phyloP scores from a whole-genome alignment of 2,797 vertebrate species.

The Chanos chanos region DNA sequence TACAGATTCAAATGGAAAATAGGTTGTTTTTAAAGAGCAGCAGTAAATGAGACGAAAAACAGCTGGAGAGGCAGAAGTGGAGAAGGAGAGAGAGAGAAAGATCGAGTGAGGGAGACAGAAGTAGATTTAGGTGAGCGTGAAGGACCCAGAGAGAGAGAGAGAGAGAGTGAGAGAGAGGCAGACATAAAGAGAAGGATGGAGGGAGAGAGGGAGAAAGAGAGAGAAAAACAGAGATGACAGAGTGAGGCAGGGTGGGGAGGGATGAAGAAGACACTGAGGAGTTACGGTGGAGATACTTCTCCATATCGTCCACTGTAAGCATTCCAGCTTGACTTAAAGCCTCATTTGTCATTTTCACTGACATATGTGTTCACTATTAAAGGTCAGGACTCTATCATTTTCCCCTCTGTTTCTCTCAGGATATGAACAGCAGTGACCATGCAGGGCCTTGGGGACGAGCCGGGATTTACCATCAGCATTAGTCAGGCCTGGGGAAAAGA shows the following conservation, averaged over 20 bases:
- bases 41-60: conserved; percentile 25
- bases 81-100: no score
- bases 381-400: conserved; percentile 70
- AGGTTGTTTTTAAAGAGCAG: not conserved
- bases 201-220: conserved; percentile 2
- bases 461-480: not conserved
- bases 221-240: conserved; percentile 9
- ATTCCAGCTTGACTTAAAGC: conserved; percentile 53
- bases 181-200: not conserved
- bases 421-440: conserved; percentile 59
- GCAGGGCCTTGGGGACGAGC: conserved; percentile 6
- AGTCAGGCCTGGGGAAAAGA: conserved; percentile 43
- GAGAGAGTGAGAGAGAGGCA: not conserved
- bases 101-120: not conserved
- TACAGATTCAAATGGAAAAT: not conserved
- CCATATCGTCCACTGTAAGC: conserved; percentile 59
- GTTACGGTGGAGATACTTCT: conserved; percentile 5
- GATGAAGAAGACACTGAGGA: conserved; percentile 21
- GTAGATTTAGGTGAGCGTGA: no score
- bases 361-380: conserved; percentile 60
- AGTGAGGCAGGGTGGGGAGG: conserved; percentile 5
- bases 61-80: not conserved
- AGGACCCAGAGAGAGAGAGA: not conserved
- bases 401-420: conserved; percentile 49
- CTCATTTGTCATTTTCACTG: conserved; percentile 68